phyloP scores from a whole-genome alignment of 2,888 invertebrate species.

The Ormia ochracea region DNA sequence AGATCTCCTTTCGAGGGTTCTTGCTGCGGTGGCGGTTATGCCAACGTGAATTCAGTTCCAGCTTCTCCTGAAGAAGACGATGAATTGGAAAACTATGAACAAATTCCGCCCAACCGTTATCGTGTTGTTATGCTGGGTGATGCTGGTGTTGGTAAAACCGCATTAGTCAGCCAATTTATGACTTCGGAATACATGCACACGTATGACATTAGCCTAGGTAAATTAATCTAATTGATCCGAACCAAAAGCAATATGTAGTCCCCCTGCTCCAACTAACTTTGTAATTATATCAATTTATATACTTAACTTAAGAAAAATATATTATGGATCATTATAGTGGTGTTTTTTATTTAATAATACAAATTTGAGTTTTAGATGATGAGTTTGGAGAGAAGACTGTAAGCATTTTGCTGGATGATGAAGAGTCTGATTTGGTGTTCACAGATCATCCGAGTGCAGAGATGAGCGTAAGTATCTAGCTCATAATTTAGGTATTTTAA shows the following conservation, averaged over 20 bases:
- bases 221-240: slow-evolving; percentile 77
- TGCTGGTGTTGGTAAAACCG: slow-evolving; percentile 93
- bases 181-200: slow-evolving; percentile 97
- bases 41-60: slow-evolving; percentile 86
- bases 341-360: slow-evolving; percentile 75
- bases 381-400: slow-evolving; percentile 94
- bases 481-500: too few species aligned
- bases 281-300: too few species aligned
- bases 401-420: slow-evolving; percentile 91
- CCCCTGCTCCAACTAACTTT: too few species aligned
- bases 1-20: slow-evolving; percentile 91
- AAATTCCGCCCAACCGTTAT: slow-evolving; percentile 81
- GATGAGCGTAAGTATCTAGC: slow-evolving; percentile 86
- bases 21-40: slow-evolving; percentile 88
- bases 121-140: slow-evolving; percentile 90
- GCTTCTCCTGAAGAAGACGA: slow-evolving; percentile 85
- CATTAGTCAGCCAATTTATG: slow-evolving; percentile 94
- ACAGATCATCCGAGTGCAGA: slow-evolving; percentile 92
- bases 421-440: slow-evolving; percentile 92
- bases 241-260: too few species aligned
- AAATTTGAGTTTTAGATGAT: slow-evolving; percentile 85
- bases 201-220: slow-evolving; percentile 93
- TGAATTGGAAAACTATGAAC: slow-evolving; percentile 79
- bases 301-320: too few species aligned
- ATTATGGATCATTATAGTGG: too few species aligned